These are phyloP conservation scores for Mythimna lalbum DNA, from an alignment of 2,888 invertebrate genomes.

Conservation along the genomic window DNA sequence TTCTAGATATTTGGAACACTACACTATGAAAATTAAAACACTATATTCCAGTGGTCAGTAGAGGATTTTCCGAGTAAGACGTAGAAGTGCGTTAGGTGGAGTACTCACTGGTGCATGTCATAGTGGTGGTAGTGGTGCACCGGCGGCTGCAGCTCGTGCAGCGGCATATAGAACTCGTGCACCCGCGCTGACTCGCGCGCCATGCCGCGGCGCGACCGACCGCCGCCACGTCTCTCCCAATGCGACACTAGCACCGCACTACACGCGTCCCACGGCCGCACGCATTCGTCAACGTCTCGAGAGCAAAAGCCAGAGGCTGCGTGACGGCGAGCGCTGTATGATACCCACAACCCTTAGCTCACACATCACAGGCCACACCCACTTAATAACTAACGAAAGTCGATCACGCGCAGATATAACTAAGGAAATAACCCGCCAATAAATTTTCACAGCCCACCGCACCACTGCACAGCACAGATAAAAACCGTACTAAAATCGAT, in stretches of 20 bases:
- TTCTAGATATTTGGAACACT: not conserved
- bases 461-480: not conserved
- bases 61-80: too few species aligned
- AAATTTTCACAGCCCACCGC: not conserved
- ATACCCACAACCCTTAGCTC: slow-evolving; percentile 23
- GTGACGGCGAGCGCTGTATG: not conserved
- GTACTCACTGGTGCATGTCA: slow-evolving; percentile 76
- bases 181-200: slow-evolving; percentile 75
- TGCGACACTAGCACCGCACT: slow-evolving; percentile 20
- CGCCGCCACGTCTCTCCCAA: slow-evolving; percentile 24
- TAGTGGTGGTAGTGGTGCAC: slow-evolving; percentile 68
- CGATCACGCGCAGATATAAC: not conserved
- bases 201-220: slow-evolving; percentile 68
- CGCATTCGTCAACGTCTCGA: slow-evolving; percentile 32
- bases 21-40: slow-evolving; percentile 1
- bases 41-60: not conserved
- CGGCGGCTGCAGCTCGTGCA: slow-evolving; percentile 76
- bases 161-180: slow-evolving; percentile 76
- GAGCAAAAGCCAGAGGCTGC: slow-evolving; percentile 24
- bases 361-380: not conserved
- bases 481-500: slow-evolving; percentile 7
- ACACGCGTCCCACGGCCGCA: slow-evolving; percentile 15
- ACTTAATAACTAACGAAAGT: not conserved
- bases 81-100: not conserved
- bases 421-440: not conserved